These are phyloP conservation scores for Alouatta palliata DNA, from an alignment of 2,113 vertebrate genomes.

Conservation along the genomic window DNA sequence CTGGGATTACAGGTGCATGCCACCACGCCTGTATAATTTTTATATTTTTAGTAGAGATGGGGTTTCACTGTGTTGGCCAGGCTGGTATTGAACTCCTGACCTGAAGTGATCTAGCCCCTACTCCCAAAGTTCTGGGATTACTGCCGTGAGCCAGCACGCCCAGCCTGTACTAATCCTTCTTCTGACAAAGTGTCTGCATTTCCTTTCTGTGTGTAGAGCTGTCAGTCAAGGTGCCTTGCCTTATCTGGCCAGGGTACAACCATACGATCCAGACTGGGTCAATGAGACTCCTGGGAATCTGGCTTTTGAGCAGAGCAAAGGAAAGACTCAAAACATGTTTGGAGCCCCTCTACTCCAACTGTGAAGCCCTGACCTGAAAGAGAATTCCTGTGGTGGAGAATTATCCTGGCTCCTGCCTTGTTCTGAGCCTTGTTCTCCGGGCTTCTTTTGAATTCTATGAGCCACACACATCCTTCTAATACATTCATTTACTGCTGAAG, in stretches of 20 bases:
- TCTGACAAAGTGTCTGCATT: neutral
- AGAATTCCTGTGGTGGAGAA: neutral
- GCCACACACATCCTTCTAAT: neutral
- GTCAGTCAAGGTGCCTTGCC: neutral
- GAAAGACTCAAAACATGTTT: neutral
- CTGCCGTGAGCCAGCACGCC: no score
- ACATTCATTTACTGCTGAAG: neutral
- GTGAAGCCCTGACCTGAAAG: neutral
- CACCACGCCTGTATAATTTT: no score
- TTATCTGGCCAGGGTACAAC: neutral
- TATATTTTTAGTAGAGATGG: no score
- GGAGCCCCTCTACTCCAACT: neutral
- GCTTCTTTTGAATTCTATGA: neutral
- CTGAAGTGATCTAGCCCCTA: no score
- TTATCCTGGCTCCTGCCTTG: neutral
- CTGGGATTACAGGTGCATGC: no score
- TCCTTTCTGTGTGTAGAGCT: neutral
- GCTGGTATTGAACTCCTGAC: no score
- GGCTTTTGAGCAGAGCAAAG: neutral
- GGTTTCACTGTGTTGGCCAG: no score
- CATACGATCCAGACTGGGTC: neutral
- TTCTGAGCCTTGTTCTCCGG: neutral
- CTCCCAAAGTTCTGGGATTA: no score
- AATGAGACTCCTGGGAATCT: neutral
- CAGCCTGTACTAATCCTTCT: neutral